Evolutionary conservation across 2,113 vertebrate species (phyloP), one percentile per base, ranked within the genome.

Genomic region (Potamarius usumacintae): DNA sequence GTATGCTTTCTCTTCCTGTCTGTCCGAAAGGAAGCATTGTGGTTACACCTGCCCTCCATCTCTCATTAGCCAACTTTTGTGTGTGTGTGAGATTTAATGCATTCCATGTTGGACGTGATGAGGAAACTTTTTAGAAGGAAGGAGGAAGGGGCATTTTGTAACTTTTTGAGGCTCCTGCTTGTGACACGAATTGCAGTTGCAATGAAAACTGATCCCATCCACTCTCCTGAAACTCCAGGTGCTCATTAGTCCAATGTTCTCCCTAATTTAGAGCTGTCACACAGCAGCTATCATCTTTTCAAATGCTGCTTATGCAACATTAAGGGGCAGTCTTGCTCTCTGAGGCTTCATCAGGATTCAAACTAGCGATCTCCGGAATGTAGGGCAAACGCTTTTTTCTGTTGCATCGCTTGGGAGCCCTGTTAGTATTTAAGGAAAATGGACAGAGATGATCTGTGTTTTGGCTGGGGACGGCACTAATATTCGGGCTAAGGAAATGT

Each of bases 1-100:
- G 65, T 20, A 80, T 60, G 63, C 52, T 78, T 55, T 86, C n/a
- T 58, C 69, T 77, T 82, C 17, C 63, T 84, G 78, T 82, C n/a
- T 63, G 60, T 79, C 86, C 52, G 7, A 67, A 67, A 42, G n/a
- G 55, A 9, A 55, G 69, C 67, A 82, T 83, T 86, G 69, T 85
- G 65, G 71, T 22, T 55, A 55, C 71, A 83, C 42, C 81, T 77
- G 81, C 71, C 86, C 71, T 65, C n/a, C 48, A 69, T 63, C n/a
- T 53, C 78, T 87, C 65, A 83, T 87, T 83, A 83, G 71, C 48
- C n/a, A 17, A 72, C 48, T 34, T 58, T 5, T 11, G 83, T 22
- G 80, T 20, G 81, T 12, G 58, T 12, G 60, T 7, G 81, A 14
- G 15, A 67, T 53, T 53, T 53, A 69, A 20, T 6, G 17, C 63